Evolutionary conservation across 2,888 invertebrate species (phyloP), one percentile per base, ranked within the genome.

Genomic region (Nomada fabriciana): DNA sequence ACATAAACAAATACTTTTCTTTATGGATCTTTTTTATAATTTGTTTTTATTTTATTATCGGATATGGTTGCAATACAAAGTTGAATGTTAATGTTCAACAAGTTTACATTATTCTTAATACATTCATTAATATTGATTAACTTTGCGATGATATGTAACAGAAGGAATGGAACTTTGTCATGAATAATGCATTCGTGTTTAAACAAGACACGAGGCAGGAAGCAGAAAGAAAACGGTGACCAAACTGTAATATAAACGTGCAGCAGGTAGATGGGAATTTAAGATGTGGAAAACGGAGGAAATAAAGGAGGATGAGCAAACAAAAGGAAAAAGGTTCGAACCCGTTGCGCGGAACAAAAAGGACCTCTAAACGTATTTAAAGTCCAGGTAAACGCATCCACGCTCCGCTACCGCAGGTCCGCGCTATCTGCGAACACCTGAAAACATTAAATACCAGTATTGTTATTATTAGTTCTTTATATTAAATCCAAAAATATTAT

Each of bases 261-360:
- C 47, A 18, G 25, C 25, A 64, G 15, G 29, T 15, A 47, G 23
- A 47, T 11, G 13, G 20, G 47, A 47, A 25, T 18, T 36, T 47
- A 64, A 64, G 47, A 23, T 47, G 25, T 23, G 47, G 23, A 47
- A 63, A 43, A 63, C 43, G 10, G 18, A 18, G 47, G 47, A 64
- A 63, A 63, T 63, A 63, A 65, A 52, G 25, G 50, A 65, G 13
- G 11, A 50, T 11, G 15, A 13, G 4, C 50, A 15, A 29, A n/a
- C 50, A 50, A 65, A 25, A 61, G n/a, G 42, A 52, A 67, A 36
- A 67, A 36, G 15, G 36, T 36, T 53, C 15, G 52, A 67, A 67
- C 52, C 15, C 29, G 52, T 52, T 29, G 65, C 50, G 15, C 29
- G 13, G 11, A 52, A 29, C n/a, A 65, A 29, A 29, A 65, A 52